Evolutionary conservation across 2,797 vertebrate genomes (phyloP), one percentile per base, ranked within the genome.

Genomic region (Rhynchonycteris naso): DNA sequence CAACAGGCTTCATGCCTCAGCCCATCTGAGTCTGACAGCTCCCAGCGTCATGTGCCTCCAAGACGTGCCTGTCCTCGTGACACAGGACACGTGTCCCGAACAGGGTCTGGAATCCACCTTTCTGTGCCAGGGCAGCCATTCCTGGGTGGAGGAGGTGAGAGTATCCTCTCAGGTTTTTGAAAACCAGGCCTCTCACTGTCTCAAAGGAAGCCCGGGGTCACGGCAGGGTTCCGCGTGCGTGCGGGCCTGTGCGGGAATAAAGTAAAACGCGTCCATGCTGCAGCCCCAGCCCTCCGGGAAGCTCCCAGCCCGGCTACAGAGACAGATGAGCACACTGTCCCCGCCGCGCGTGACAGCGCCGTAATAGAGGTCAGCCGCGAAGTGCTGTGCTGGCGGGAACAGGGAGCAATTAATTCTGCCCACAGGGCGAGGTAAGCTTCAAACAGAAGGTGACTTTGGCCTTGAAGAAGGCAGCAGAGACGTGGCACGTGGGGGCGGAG

Each of bases 391-490:
- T 94, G 78, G 89, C 80, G 0, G 9, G 79, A 92, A 26, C 59
- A 43, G 56, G 35, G 95, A 95, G 66, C 93, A 92, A 97, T 96
- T 93, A 92, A 91, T 96, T 96, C 88, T 89, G 92, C 93, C 95
- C 93, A 91, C 92, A 94, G 88, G 88, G 93, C 86, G 56, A 96
- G 65, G 59, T 82, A 76, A 91, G 72, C 61, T 92, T 95, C 91
- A 92, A 88, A 95, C 66, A 76, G 50, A 96, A 97, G 95, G 94
- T 96, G 93, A 97, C 88, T 83, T 83, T 94, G 96, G 96, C 93
- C 88, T 95, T 96, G 93, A 96, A 72, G 72, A 59, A 90, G 54
- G 35, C 80, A 75, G 52, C 47, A 65, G 78, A 75, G 38, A 56
- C 61, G 24, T 14, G 7, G 79, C 2, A 0, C 22, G 35, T 18